Base-by-base conservation (phyloP, 2,113 vertebrate species). In the Hypomesus transpacificus region DNA sequence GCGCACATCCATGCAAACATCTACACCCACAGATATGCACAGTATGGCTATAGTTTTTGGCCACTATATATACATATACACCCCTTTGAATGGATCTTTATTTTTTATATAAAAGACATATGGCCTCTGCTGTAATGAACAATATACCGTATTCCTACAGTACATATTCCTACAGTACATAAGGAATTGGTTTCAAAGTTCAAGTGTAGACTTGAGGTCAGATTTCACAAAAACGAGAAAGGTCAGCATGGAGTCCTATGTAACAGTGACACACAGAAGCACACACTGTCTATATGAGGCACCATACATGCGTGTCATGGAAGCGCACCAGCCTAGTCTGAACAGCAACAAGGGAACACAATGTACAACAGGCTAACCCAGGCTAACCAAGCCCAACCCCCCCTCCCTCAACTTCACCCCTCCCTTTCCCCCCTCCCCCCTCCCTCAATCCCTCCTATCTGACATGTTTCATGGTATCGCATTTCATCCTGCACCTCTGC, bases 291-390 rank as follows among this genome's bases (percentile, higher is more conserved):
- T 58, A 22, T n/a, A 57, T 21, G 20, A 13, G 9, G 57, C 22
- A 13, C 57, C 22, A n/a, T 58, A 11, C 20, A n/a, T n/a, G 4
- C 21, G 54, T 57, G 20, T n/a, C 59, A 14, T 61, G 22, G 11
- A 14, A 22, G 16, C 59, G 16, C 21, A 63, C 14, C 26, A 34
- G 60, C 17, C 60, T 28, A 63, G 26, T 17, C 26, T 9, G 53
- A 56, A 61, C 53, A 64, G 75, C 31, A 31, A 62, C 39, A 58
- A 71, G 50, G 50, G 76, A 75, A 81, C 80, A 83, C 74, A 76
- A 80, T 76, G 80, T 78, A 71, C 76, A 68, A 16, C 68, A 46
- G 0, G n/a, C 31, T 20, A 13, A 28, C 22, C 60, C 26, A 66
- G 21, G 24, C 24, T 24, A 26, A 26, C 58, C 39, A 5, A 28